phyloP scores from a whole-genome alignment of 2,113 vertebrate genomes.

The Archocentrus centrarchus region DNA sequence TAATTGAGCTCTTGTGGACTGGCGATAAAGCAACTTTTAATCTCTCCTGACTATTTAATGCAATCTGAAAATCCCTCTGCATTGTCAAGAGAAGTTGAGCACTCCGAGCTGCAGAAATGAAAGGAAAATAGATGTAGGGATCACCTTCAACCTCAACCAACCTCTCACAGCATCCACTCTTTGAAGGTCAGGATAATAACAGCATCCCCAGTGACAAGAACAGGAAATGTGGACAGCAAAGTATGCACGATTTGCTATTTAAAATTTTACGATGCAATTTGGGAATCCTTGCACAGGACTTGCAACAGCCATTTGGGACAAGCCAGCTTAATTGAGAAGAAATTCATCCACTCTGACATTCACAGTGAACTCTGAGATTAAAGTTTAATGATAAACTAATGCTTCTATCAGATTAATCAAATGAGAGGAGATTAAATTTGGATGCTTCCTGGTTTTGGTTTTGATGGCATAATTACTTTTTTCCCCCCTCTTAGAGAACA shows the following conservation, averaged over 20 bases:
- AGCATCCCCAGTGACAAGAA: slow-evolving; percentile 2
- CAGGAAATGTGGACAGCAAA: slow-evolving; percentile 23
- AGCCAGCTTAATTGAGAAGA: slow-evolving; percentile 51
- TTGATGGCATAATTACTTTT: slow-evolving; percentile 46
- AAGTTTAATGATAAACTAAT: slow-evolving; percentile 68
- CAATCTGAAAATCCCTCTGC: slow-evolving; percentile 35
- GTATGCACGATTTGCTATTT: slow-evolving; percentile 53
- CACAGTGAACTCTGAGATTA: slow-evolving; percentile 46
- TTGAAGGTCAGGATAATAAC: slow-evolving; percentile 42
- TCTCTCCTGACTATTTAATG: slow-evolving; percentile 49
- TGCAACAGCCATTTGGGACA: slow-evolving; percentile 29
- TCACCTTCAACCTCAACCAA: slow-evolving; percentile 28
- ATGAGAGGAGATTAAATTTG: slow-evolving; percentile 53
- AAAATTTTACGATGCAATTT: slow-evolving; percentile 68
- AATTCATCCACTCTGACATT: slow-evolving; percentile 55
- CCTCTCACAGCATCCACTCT: not conserved
- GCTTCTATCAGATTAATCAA: slow-evolving; percentile 63
- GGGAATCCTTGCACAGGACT: slow-evolving; percentile 40
- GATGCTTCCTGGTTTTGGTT: slow-evolving; percentile 35
- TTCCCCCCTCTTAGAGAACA: not conserved
- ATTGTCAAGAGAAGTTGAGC: slow-evolving; percentile 27
- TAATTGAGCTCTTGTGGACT: slow-evolving; percentile 57
- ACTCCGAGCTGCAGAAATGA: not conserved
- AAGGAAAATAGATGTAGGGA: slow-evolving; percentile 36
- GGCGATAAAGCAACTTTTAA: slow-evolving; percentile 62